Percentiles rank a stretch among this genome's conserved stretches.
phyloP scores from a whole-genome alignment of 2,113 vertebrate genomes.

The Irena cyanogastra region DNA sequence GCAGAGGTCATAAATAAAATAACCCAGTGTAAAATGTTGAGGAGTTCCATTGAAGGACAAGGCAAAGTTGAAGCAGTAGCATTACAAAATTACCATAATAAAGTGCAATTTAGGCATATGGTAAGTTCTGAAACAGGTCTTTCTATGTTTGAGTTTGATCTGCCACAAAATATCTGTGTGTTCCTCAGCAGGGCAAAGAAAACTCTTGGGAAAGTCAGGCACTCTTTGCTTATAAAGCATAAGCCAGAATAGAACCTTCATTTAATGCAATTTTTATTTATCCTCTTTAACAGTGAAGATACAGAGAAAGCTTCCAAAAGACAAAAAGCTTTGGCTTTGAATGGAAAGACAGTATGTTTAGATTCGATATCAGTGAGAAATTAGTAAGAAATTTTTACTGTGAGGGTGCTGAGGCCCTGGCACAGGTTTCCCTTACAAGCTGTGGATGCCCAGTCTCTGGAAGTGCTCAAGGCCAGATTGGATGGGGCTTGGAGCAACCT shows the following conservation, averaged over 20 bases:
- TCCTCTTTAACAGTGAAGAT: neutral
- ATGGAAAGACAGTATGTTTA: neutral
- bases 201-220: neutral
- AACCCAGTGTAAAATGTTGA: neutral
- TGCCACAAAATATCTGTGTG: neutral
- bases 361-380: neutral
- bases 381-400: neutral
- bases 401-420: neutral
- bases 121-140: neutral
- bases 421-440: neutral
- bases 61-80: neutral
- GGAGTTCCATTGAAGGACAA: neutral
- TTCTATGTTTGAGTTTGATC: neutral
- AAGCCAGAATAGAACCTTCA: neutral
- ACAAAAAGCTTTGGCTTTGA: neutral
- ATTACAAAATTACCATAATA: neutral
- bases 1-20: neutral
- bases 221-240: neutral
- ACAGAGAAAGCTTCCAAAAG: neutral
- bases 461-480: neutral
- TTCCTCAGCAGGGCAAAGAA: neutral
- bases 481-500: neutral
- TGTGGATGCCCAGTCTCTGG: neutral
- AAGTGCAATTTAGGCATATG: neutral
- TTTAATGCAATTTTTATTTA: neutral